phyloP scores from a whole-genome alignment of 2,113 vertebrate genomes.

The Psittacara wagleri region DNA sequence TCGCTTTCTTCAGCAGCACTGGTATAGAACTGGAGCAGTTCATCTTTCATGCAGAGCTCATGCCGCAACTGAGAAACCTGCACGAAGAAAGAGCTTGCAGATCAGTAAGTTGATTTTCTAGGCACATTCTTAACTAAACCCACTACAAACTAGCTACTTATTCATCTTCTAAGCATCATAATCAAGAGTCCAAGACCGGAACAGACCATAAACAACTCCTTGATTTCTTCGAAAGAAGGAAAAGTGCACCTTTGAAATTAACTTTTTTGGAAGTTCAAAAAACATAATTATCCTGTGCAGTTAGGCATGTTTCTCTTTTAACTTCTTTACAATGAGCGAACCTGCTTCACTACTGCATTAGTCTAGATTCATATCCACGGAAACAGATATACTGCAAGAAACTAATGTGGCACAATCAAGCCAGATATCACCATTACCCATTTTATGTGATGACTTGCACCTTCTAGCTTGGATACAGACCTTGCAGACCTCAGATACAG shows the following conservation, averaged over 20 bases:
- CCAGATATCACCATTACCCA: background rate
- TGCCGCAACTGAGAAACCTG: slow-evolving; percentile 96
- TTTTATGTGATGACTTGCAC: background rate
- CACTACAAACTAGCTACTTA: background rate
- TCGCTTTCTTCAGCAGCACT: slow-evolving; percentile 93
- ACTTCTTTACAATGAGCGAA: background rate
- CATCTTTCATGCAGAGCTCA: slow-evolving; percentile 97
- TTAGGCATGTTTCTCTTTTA: background rate
- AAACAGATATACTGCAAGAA: background rate
- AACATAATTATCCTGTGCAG: background rate
- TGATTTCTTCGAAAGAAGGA: background rate
- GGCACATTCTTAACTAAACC: background rate
- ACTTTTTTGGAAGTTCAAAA: background rate
- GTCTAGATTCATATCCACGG: background rate
- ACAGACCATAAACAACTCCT: background rate
- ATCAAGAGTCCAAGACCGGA: background rate
- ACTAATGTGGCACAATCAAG: background rate
- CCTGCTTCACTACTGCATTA: background rate
- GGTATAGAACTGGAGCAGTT: slow-evolving; percentile 96
- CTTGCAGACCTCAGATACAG: background rate
- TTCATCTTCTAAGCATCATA: background rate
- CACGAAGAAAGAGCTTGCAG: background rate
- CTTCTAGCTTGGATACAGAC: background rate
- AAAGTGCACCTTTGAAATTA: background rate
- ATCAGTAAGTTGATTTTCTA: background rate